Evolutionary conservation across 1,140 invertebrate genomes (phyloP), one percentile per base, ranked within the genome.

Genomic region (Pristionchus pacificus): DNA sequence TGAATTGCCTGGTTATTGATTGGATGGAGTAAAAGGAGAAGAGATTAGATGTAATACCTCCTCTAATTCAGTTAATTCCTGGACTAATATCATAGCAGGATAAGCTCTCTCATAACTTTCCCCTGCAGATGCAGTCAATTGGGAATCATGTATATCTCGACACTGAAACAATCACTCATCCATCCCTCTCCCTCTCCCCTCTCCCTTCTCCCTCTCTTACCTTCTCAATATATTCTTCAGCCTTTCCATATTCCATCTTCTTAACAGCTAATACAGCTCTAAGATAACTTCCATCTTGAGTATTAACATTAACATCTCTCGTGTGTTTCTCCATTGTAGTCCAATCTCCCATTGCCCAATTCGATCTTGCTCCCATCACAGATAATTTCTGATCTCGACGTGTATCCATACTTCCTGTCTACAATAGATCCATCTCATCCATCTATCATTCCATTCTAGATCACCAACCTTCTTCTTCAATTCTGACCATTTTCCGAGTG

Each of bases 31-130:
- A 32, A 49, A 49, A 29, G 27, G 55, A 58, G 19, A 49, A 19
- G 6, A 19, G 6, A 49, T 10, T 6, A 10, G 19, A 6, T 10
- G 38, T 49, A 49, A n/a, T n/a, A 96, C 95, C 87, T 98, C 95
- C 83, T 99, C 96, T 58, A 99, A 83, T 85, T 99, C 96, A 0
- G 93, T 91, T 33, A 98, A 85, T 88, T 98, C 93, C 83, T 98
- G 95, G 0, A 96, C 94, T 77, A 92, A 91, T 0, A 99, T 93
- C 91, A 98, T 94, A 0, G 94, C 81, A 10, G 81, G 75, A 49
- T 84, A 85, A 15, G 96, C 96, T 79, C 95, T 87, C 81, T 95
- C 93, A 82, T 99, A 98, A 76, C 95, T 97, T 85, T 99, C 97
- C 0, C 93, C 92, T 1, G 93, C 94, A 89, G 98, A 95, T 0